A percentile compares a stretch with the other conserved stretches of the same genome.
These are phyloP conservation scores for Odontocolon sp. DNA, from an alignment of 2,888 invertebrate species.

Conservation along the genomic window DNA sequence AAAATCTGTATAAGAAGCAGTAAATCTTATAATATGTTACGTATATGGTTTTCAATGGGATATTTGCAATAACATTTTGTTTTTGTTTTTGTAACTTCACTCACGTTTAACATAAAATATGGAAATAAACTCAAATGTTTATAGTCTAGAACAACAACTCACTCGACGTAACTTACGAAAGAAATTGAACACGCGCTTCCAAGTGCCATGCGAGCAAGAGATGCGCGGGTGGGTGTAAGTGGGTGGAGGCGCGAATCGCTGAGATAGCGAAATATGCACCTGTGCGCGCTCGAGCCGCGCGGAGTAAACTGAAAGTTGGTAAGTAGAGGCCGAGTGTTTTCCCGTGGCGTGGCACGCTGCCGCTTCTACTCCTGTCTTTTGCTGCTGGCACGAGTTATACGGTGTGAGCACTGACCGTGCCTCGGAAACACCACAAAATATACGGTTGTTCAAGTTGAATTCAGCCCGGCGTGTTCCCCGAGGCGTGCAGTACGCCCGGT, in stretches of 20 bases:
- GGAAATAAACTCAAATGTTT: neutral
- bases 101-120: neutral
- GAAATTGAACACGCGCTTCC: conserved; percentile 11
- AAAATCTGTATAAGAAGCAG: too few species aligned
- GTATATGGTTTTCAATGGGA: too few species aligned
- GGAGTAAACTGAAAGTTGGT: conserved; percentile 75
- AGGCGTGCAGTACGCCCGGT: conserved; percentile 63
- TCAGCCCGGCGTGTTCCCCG: conserved; percentile 72
- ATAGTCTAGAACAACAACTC: neutral
- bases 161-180: neutral
- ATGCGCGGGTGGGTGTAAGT: conserved; percentile 10
- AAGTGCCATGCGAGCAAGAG: neutral
- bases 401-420: conserved; percentile 72
- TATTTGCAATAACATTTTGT: too few species aligned
- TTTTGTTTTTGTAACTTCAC: neutral
- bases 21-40: too few species aligned
- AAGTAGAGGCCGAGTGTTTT: conserved; percentile 62
- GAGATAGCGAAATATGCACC: conserved; percentile 48
- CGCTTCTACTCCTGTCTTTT: conserved; percentile 52
- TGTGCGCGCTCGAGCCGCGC: conserved; percentile 64
- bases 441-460: conserved; percentile 71
- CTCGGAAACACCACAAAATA: conserved; percentile 64
- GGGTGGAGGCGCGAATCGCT: conserved; percentile 20
- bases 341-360: conserved; percentile 55
- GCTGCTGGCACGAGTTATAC: conserved; percentile 57